Base-by-base conservation (phyloP, 2,113 vertebrate genomes). In the Gobio gobio region DNA sequence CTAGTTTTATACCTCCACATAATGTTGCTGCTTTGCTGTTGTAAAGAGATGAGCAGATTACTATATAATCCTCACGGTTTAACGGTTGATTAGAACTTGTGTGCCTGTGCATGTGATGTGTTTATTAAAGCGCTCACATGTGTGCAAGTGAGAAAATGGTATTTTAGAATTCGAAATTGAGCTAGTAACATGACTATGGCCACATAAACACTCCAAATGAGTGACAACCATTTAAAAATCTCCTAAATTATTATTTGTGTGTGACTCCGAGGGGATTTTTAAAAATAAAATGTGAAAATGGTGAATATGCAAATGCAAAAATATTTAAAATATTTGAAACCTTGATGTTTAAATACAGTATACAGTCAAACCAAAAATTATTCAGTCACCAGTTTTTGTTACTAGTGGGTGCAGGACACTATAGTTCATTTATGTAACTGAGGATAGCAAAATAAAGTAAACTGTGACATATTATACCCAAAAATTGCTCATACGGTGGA, bases 41-140 rank as follows among this genome's bases (percentile, higher is more conserved):
- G 43, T 82, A 47, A 64, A 5, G 29, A 83, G 61, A 84, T 70
- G 29, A 66, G 47, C 36, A 40, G 83, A 84, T 87, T 82, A 76
- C 20, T 14, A 3, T 72, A 59, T 64, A 83, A 83, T 78, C 79
- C 83, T 63, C 10, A n/a, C 6, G 54, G 64, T 85, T 88, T 40
- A 61, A 70, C 13, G 83, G 73, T 63, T 74, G n/a, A 45, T 83
- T 83, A 86, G 86, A 84, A 47, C 20, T 59, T 22, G 40, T 36
- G 66, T 66, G 54, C 24, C 63, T 73, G 56, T 66, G 43, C 56
- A 47, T 49, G n/a, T 8, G 43, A 74, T 49, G 24, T 26, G 72
- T 74, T 49, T 26, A 74, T 74, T 47, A 24, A 26, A n/a, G 3
- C 29, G 86, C 49, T 73, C 16, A 63, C 45, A 47, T 26, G 70